Base-by-base conservation (phyloP, 2,113 vertebrate genomes). In the Gobiocypris rarus region DNA sequence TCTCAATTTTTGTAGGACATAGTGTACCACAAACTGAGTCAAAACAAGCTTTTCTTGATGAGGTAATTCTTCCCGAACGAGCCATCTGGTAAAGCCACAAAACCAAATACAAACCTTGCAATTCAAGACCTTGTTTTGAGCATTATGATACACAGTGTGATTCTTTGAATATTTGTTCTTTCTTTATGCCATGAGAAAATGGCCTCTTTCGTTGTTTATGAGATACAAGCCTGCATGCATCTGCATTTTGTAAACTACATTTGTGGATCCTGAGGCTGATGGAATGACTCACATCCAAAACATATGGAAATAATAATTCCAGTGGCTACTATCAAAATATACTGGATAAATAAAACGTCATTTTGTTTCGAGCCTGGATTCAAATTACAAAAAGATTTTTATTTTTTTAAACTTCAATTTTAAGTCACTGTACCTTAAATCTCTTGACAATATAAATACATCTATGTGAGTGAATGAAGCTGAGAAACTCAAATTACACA, bases 31-130 rank as follows among this genome's bases (percentile, higher is more conserved):
- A 56, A 79, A 54, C 61, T 52, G 79, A 81, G 78, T 50, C 50
- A 45, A 86, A 84, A 84, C 73, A 87, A 73, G 88, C 59, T 2
- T 34, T 41, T 85, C 75, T 65, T 70, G 38, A 65, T 86, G 82
- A 89, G 89, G 85, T 89, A 87, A 88, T 88, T 89, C 86, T 89
- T 17, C 84, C 65, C 67, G 86, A 48, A 70, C 75, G 71, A 69
- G 48, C 87, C 85, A 88, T 88, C 87, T 87, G 82, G 83, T 73
- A 89, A 79, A 87, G 87, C 84, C 77, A 81, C 85, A 84, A 82
- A 87, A 89, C 85, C 43, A 61, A 83, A 84, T 63, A 73, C 43
- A 85, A 82, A 14, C 54, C 9, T 22, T 45, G 61, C 86, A 54
- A 82, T 87, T 75, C 75, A 85, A 77, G 75, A 80, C 75, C 84